Percentiles rank a stretch among this genome's conserved stretches.
Conservation (phyloP, 2,797 vertebrate species). For the Fratercula arctica region DNA sequence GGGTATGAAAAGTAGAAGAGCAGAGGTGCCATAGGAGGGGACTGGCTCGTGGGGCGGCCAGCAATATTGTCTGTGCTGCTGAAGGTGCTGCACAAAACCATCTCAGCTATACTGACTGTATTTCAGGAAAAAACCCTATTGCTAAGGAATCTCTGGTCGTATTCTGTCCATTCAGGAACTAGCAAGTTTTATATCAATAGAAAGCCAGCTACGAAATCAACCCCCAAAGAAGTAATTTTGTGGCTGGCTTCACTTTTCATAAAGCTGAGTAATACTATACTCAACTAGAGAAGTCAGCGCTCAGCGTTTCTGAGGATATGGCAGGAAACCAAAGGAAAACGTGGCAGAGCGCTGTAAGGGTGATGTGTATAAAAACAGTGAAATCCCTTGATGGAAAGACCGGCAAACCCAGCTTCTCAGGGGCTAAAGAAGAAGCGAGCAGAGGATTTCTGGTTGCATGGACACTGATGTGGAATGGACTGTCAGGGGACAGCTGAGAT, state of each 20-base stretch:
- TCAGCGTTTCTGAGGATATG: neutral
- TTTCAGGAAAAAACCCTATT: neutral
- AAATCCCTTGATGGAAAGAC: neutral
- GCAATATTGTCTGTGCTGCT: neutral
- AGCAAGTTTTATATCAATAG: neutral
- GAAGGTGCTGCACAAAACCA: neutral
- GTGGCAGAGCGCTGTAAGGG: neutral
- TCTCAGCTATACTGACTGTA: too few relatives aligned
- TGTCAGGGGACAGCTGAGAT: neutral
- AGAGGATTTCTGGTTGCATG: neutral
- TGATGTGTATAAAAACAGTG: neutral
- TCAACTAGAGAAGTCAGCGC: neutral
- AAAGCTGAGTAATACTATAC: neutral
- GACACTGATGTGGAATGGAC: neutral
- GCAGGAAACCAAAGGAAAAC: neutral
- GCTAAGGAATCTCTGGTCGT: neutral
- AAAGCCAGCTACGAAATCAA: neutral
- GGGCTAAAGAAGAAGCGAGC: neutral
- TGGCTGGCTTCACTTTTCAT: neutral
- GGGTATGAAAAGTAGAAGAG: neutral
- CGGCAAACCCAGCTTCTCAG: neutral
- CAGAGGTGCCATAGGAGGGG: neutral
- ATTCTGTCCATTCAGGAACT: neutral
- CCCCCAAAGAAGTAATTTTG: neutral
- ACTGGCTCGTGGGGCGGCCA: neutral